Percentiles rank a stretch among this genome's conserved stretches.
Evolutionary conservation across 2,113 vertebrate genomes (phyloP).

Genomic region (Salvelinus sp.): DNA sequence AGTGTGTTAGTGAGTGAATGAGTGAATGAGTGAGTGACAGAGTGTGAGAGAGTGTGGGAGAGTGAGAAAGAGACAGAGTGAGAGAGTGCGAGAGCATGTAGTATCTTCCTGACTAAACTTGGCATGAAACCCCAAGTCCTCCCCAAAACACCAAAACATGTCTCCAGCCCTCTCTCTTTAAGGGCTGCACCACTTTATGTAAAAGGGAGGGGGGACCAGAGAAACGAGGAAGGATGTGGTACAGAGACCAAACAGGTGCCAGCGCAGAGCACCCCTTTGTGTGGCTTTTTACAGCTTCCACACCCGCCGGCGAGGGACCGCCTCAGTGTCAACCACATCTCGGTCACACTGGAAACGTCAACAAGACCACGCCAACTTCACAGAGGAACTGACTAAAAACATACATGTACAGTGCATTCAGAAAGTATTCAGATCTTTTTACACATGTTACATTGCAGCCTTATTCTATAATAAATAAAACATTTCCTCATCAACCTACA

Average conservation of each 20-base stretch:
- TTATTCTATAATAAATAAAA: too few relatives aligned
- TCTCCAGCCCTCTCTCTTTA: background rate
- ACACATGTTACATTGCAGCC: too few relatives aligned
- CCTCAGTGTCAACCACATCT: slow-evolving; percentile 51
- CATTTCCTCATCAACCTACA: too few relatives aligned
- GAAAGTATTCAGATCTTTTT: too few relatives aligned
- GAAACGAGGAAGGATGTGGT: slow-evolving; percentile 64
- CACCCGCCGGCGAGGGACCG: slow-evolving; percentile 12
- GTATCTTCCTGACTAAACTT: background rate
- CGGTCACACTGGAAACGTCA: slow-evolving; percentile 41
- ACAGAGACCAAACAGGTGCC: slow-evolving; percentile 47
- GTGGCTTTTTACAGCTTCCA: slow-evolving; percentile 63
- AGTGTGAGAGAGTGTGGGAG: slow-evolving; percentile 5
- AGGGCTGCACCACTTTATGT: background rate
- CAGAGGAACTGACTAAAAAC: slow-evolving; percentile 20
- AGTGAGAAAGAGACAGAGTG: background rate
- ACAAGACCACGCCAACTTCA: slow-evolving; percentile 10
- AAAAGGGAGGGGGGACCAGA: slow-evolving; percentile 23
- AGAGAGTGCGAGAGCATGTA: background rate
- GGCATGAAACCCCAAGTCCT: background rate
- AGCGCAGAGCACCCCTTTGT: slow-evolving; percentile 39
- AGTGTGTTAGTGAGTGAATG: slow-evolving; percentile 11
- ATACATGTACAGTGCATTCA: background rate
- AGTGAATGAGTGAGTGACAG: slow-evolving; percentile 9
- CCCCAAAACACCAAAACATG: background rate